phyloP scores from a whole-genome alignment of 1,140 invertebrate species.

The Whitmania pigra region DNA sequence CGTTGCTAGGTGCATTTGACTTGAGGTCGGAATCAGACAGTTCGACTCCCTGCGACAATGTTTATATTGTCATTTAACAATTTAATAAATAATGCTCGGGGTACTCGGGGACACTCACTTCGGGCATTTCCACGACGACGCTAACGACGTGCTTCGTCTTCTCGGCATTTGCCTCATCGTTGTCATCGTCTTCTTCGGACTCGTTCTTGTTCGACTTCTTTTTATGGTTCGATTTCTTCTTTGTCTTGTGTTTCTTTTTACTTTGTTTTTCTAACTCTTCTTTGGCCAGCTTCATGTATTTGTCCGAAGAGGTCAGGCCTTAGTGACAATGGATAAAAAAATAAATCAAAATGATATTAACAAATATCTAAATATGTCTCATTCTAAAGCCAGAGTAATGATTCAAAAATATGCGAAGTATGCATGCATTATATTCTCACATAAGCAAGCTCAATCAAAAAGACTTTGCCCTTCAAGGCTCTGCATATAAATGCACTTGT shows the following conservation, averaged over 20 bases:
- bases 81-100: neutral
- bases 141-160: constrained; percentile 50
- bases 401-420: too few relatives aligned
- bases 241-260: constrained; percentile 48
- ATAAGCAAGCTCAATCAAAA: too few relatives aligned
- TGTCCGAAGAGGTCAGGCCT: constrained; percentile 57
- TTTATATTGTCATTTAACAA: neutral
- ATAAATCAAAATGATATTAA: too few relatives aligned
- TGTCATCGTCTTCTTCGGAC: constrained; percentile 35
- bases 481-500: too few relatives aligned
- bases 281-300: constrained; percentile 51
- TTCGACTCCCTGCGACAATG: constrained; percentile 33
- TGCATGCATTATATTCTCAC: too few relatives aligned
- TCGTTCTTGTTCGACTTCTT: constrained; percentile 32
- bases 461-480: too few relatives aligned
- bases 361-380: too few relatives aligned
- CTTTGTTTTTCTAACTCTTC: constrained; percentile 30
- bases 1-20: constrained; percentile 44
- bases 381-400: too few relatives aligned
- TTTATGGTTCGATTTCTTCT: constrained; percentile 46
- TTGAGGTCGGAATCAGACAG: constrained; percentile 62
- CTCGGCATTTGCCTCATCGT: constrained; percentile 18
- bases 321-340: neutral
- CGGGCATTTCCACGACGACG: constrained; percentile 77
- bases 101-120: constrained; percentile 55